Conservation (phyloP, 2,113 vertebrate species). For the Paramormyrops kingsleyae region DNA sequence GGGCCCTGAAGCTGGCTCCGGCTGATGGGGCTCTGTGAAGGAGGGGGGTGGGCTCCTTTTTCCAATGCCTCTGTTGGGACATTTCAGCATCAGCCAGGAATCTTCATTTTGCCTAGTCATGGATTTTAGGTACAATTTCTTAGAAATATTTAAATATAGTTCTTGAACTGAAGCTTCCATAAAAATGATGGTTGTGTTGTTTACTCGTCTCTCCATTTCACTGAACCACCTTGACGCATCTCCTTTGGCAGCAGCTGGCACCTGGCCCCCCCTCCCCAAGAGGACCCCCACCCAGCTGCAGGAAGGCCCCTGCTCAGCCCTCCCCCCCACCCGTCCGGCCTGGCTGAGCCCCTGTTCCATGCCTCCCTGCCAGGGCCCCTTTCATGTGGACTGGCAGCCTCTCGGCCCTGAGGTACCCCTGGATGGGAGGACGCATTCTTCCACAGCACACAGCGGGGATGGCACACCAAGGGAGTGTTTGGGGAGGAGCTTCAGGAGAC, state of each 20-base stretch:
- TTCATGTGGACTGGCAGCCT: not conserved
- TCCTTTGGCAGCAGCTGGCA: not conserved
- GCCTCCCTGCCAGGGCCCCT: not conserved
- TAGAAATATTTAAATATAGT: not conserved
- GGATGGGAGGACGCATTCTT: not conserved
- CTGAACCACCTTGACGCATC: not conserved
- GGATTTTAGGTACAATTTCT: not conserved
- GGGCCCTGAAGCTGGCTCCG: not conserved
- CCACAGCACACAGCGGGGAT: not conserved
- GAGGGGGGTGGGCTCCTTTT: not conserved
- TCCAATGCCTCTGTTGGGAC: not conserved
- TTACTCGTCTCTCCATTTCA: not conserved
- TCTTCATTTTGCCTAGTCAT: not conserved
- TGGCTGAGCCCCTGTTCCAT: not conserved
- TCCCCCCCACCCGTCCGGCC: not conserved
- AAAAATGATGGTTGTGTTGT: not conserved
- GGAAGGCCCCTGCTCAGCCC: not conserved
- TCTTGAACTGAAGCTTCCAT: not conserved
- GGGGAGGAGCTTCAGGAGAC: not conserved
- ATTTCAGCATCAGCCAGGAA: not conserved
- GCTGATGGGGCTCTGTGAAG: not conserved
- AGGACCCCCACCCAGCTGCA: not conserved
- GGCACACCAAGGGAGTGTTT: not conserved
- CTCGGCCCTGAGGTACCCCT: not conserved
- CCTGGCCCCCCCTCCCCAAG: not conserved